Base-by-base conservation (phyloP, 1,140 invertebrate species). In the Hypothenemus hampei region DNA sequence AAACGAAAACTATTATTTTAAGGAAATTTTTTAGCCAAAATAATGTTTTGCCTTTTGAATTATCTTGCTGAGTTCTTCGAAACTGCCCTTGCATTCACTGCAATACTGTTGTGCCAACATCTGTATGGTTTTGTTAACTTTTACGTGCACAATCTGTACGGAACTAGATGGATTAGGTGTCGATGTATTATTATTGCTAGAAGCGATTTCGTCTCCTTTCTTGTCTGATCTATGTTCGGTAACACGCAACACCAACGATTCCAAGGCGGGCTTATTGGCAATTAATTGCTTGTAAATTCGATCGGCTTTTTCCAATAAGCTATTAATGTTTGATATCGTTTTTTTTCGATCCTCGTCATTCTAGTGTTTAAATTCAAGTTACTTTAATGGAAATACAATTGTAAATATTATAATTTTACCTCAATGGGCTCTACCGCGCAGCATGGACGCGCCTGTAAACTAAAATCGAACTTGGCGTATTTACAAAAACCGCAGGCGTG, bases 401-500 rank as follows among this genome's bases (percentile, higher is more conserved):
- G 35, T 37, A 37, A 37, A 7, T 11, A 37, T 15, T 37, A 37
- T 41, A 22, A 41, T 4, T 19, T 45, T 48, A 48, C 44, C 67
- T 98, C 94, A 33, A 98, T 97, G 0, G 92, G 91, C 77, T 98
- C 94, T 0, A 97, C 93, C 16, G 93, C 93, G 74, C 92, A 96
- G 66, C 92, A 95, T 0, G 91, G 86, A 31, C 90, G 82, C 1
- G 88, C 93, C 3, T 87, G 88, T 39, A 98, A 76, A 7, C 89
- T 93, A 68, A 90, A 95, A 74, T 98, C 96, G 72, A 99, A 97
- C 73, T 98, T 97, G n/a, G 95, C 96, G 74, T 98, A 98, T 75
- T 98, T 98, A 77, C 95, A 98, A 73, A 97, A 98, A 2, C 96
- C 96, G 75, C 96, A 99, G 6, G 93, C 89, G 73, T 98, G 96